Conservation (phyloP, 2,113 vertebrate genomes). For the Caranx melampygus region DNA sequence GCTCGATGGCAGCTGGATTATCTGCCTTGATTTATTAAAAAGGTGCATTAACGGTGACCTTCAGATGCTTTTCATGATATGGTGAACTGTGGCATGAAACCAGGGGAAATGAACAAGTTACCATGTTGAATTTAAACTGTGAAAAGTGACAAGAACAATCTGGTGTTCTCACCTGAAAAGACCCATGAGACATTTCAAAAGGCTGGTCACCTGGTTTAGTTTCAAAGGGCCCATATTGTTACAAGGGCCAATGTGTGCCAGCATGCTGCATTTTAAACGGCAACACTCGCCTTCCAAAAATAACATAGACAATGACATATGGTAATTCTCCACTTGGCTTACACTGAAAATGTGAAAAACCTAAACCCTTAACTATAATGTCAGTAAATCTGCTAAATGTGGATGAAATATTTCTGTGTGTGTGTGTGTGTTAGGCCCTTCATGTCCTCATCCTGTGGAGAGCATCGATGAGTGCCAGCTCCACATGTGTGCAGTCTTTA, state of each 20-base stretch:
- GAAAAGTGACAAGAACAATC: background rate
- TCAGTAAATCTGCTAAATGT: background rate
- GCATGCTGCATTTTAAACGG: background rate
- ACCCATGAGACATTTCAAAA: background rate
- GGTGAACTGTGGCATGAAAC: background rate
- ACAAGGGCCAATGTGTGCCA: background rate
- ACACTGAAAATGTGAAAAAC: background rate
- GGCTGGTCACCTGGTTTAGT: background rate
- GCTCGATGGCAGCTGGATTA: slow-evolving; percentile 51
- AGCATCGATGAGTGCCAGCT: background rate
- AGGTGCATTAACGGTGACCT: slow-evolving; percentile 50
- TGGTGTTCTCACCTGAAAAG: background rate
- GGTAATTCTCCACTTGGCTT: background rate
- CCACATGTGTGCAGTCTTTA: slow-evolving; percentile 5
- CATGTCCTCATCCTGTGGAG: background rate
- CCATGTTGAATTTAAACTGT: background rate
- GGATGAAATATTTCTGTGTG: background rate
- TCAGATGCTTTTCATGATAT: slow-evolving; percentile 16
- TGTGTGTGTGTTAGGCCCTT: background rate
- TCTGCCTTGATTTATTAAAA: slow-evolving; percentile 25
- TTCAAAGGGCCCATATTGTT: background rate
- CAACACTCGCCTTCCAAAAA: background rate
- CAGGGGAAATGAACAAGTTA: background rate
- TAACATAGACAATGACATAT: background rate
- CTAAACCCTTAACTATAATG: no score